These are phyloP conservation scores for Hycleus phaleratus DNA, from an alignment of 1,140 invertebrate species.

Conservation along the genomic window DNA sequence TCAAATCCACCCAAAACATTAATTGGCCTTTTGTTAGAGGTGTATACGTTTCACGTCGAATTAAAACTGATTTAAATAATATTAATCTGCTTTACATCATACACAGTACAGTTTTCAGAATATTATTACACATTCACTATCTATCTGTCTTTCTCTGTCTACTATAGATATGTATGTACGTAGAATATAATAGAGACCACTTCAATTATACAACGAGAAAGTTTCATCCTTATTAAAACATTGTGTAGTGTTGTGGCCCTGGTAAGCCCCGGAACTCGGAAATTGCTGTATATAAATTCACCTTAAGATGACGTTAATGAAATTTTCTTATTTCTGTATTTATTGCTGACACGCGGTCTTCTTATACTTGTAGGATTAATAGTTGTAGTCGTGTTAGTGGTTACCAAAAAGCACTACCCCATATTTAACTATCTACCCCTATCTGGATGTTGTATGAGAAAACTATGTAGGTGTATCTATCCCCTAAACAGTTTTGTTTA, in stretches of 20 bases:
- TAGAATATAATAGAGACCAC: too few species aligned
- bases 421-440: not conserved
- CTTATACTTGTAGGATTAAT: too few species aligned
- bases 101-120: not conserved
- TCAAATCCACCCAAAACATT: conserved; percentile 22
- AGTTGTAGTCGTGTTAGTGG: conserved; percentile 16
- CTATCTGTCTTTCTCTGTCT: not conserved
- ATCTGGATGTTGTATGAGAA: not conserved
- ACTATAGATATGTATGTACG: not conserved
- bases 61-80: conserved; percentile 39
- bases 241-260: conserved; percentile 26
- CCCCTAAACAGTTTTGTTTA: conserved; percentile 5
- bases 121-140: not conserved
- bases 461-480: conserved; percentile 1
- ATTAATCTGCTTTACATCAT: conserved; percentile 23
- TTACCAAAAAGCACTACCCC: conserved; percentile 5
- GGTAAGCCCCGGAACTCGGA: conserved; percentile 38
- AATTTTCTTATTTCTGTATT: conserved; percentile 45
- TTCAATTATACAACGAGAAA: conserved; percentile 5
- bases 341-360: conserved; percentile 27
- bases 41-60: conserved; percentile 24
- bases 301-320: conserved; percentile 50
- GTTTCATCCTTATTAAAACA: conserved; percentile 36
- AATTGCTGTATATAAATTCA: conserved; percentile 48
- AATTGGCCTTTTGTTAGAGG: conserved; percentile 31